phyloP scores from a whole-genome alignment of 2,888 invertebrate genomes.

The Eristalis tenax region DNA sequence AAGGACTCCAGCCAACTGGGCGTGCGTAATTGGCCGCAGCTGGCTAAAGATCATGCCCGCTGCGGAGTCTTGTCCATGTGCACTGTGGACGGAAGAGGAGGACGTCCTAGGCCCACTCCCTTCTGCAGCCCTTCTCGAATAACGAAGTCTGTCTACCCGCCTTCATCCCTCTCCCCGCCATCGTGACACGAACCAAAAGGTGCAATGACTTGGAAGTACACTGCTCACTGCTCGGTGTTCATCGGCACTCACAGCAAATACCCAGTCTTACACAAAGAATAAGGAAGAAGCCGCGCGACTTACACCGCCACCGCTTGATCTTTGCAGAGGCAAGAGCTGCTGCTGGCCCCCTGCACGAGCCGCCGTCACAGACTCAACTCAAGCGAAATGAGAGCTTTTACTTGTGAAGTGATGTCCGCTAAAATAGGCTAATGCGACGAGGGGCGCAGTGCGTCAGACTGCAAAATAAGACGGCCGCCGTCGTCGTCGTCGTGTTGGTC shows the following conservation, averaged over 20 bases:
- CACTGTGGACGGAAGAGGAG: no score
- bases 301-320: slow-evolving; percentile 50
- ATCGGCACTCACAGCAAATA: background rate
- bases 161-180: background rate
- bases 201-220: slow-evolving; percentile 19
- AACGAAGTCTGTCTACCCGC: background rate
- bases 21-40: no score
- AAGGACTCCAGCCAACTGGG: no score
- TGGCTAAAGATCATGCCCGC: no score
- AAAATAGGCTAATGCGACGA: slow-evolving; percentile 9
- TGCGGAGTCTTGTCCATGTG: no score
- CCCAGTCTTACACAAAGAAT: slow-evolving; percentile 36
- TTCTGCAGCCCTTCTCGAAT: no score
- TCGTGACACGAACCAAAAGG: background rate
- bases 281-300: slow-evolving; percentile 18
- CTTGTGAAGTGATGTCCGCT: slow-evolving; percentile 5
- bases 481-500: background rate
- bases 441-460: background rate
- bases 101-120: no score
- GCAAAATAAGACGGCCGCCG: background rate
- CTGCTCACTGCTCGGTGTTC: slow-evolving; percentile 13
- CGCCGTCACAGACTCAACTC: background rate
- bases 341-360: slow-evolving; percentile 1
- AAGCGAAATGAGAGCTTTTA: slow-evolving; percentile 30
- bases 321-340: slow-evolving; percentile 8